Base-by-base conservation (phyloP, 2,113 vertebrate species). In the Pelecanus crispus region DNA sequence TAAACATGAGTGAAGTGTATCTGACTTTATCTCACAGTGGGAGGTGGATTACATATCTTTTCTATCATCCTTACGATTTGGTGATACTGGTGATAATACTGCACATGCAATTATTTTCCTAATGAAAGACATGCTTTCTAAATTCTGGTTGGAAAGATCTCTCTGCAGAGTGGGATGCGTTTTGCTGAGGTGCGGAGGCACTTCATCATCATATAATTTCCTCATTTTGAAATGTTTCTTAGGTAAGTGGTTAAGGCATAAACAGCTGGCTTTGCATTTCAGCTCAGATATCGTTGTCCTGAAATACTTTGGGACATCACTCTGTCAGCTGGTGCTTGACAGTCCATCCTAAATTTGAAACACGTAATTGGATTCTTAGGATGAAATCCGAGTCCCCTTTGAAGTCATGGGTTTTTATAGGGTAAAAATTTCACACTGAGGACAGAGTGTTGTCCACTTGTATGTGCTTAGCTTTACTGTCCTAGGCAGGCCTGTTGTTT, bases 241-340 rank as follows among this genome's bases (percentile, higher is more conserved):
- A 80, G 81, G 50, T 95, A 70, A 92, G n/a, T 73, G 65, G 70
- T 68, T 81, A 59, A 85, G 55, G 75, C 45, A 88, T 79, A 59
- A 96, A 94, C 63, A 95, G 81, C 89, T 97, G 92, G 73, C 78
- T 94, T 94, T 95, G 89, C 90, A 52, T 90, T 91, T 92, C 81
- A 92, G 75, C 71, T 95, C 45, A 9, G 20, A 81, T 93, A 58
- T 85, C 32, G 5, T 88, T 91, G 59, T 94, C 90, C 91, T 94
- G 92, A 95, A 96, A 92, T 95, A 95, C 85, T 79, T 90, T 74
- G 63, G 85, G 67, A 82, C 94, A 90, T 88, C 58, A 95, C 50
- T 86, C 88, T 94, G 94, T 96, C 89, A 95, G 94, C 92, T 96
- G 96, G 93, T 87, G 63, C 78, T 93, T 90, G 84, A 83, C 81